Evolutionary conservation across 2,113 vertebrate species (phyloP).

Genomic region (Promerops cafer): DNA sequence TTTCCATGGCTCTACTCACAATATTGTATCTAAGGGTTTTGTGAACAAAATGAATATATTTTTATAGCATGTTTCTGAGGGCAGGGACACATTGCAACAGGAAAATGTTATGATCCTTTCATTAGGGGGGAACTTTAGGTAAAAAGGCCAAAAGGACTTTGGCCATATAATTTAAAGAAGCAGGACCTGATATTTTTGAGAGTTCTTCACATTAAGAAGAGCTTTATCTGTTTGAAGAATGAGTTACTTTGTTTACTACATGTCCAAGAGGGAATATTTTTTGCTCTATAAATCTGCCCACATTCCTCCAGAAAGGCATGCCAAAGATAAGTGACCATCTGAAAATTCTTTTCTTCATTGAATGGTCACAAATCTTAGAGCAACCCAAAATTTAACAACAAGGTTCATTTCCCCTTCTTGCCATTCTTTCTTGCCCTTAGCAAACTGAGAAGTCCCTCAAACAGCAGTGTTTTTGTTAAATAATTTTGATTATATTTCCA

Average conservation of each 20-base stretch:
- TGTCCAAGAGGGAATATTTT: neutral
- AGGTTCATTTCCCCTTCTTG: neutral
- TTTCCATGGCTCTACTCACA: constrained; percentile 1
- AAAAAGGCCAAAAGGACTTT: neutral
- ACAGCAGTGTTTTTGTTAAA: neutral
- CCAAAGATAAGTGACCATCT: neutral
- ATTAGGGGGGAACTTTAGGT: neutral
- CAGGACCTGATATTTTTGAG: neutral
- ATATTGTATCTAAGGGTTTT: neutral
- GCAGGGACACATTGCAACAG: neutral
- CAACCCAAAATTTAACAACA: neutral
- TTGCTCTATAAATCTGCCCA: neutral
- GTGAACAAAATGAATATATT: constrained; percentile 15
- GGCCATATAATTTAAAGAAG: neutral
- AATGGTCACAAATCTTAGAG: neutral
- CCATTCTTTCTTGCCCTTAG: neutral
- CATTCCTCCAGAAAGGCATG: neutral
- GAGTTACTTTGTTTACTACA: neutral
- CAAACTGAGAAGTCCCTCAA: neutral
- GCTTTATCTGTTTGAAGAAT: neutral
- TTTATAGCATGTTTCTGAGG: constrained; percentile 6
- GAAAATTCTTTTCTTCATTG: neutral
- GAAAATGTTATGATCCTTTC: neutral
- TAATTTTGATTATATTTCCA: neutral
- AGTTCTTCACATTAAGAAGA: neutral